A percentile compares a stretch with the other conserved stretches of the same genome.
Evolutionary conservation across 2,113 vertebrate species (phyloP).

Genomic region (Egretta garzetta): DNA sequence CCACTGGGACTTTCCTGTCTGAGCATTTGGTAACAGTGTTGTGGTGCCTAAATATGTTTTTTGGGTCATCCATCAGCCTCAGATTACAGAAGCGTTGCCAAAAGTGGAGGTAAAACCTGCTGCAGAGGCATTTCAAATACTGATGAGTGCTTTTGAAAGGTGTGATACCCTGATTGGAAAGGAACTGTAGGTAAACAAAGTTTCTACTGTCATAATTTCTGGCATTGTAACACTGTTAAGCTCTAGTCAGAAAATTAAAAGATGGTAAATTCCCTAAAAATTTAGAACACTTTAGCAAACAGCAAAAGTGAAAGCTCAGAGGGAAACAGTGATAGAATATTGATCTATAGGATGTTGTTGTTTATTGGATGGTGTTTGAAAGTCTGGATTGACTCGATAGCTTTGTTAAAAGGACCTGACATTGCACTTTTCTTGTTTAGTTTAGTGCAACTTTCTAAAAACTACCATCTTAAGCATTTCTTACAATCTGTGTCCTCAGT

Average conservation of each 20-base stretch:
- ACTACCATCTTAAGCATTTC: neutral
- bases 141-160: neutral
- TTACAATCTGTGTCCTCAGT: neutral
- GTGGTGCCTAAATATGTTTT: neutral
- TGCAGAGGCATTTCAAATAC: neutral
- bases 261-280: neutral
- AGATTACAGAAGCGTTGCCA: neutral
- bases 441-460: neutral
- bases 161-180: neutral
- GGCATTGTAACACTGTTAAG: neutral
- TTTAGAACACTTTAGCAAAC: neutral
- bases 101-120: neutral
- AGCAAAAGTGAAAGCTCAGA: neutral
- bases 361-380: neutral
- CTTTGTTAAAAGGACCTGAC: neutral
- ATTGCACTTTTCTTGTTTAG: neutral
- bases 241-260: neutral
- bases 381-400: neutral
- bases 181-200: neutral
- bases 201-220: neutral
- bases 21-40: neutral
- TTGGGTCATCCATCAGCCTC: neutral
- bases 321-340: neutral
- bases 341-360: neutral
- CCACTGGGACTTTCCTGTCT: neutral